Base-by-base conservation (phyloP, 2,797 vertebrate species). In the Clarias laeviceps region DNA sequence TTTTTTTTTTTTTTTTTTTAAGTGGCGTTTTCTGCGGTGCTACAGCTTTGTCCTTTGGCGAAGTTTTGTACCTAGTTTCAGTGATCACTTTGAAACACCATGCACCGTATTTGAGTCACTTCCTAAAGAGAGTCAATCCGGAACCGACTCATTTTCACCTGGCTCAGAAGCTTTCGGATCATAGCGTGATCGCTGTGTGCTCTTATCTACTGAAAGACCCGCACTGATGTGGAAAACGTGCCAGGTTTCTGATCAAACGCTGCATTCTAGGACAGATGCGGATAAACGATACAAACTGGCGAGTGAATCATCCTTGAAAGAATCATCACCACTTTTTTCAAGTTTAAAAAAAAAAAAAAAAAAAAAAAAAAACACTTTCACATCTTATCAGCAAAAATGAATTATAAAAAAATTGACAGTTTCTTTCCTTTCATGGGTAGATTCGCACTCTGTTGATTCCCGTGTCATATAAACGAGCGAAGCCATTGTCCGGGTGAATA, bases 401-500 rank as follows among this genome's bases (percentile, higher is more conserved):
- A 64, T 40, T 3, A 64, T 54, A 76, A 80, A 74, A 37, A 70
- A 84, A 79, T 29, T 45, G 73, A 84, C 22, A 14, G 8, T 66
- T 56, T 45, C 45, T 20, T 77, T 27, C 14, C 27, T 65, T 76
- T 65, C 56, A 62, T 11, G 1, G 40, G 62, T 57, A 20, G 29
- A 56, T 84, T 78, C 73, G 62, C 59, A n/a, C 22, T 70, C 37
- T 12, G 73, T 20, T 32, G 73, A 76, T 29, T 76, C 73, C 56
- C 1, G 54, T 22, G 65, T 50, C 20, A 7, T 59, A 45, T 37
- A 56, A 79, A 66, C 17, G 83, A 69, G 54, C 34, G 50, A 70
- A 24, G 34, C 56, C 78, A 77, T 77, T 77, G 74, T 77, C 73
- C 73, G 50, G 50, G 73, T 76, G 73, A 56, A 56, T 29, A 27